Evolutionary conservation across 2,888 invertebrate species (phyloP).

Genomic region (Mantis religiosa): DNA sequence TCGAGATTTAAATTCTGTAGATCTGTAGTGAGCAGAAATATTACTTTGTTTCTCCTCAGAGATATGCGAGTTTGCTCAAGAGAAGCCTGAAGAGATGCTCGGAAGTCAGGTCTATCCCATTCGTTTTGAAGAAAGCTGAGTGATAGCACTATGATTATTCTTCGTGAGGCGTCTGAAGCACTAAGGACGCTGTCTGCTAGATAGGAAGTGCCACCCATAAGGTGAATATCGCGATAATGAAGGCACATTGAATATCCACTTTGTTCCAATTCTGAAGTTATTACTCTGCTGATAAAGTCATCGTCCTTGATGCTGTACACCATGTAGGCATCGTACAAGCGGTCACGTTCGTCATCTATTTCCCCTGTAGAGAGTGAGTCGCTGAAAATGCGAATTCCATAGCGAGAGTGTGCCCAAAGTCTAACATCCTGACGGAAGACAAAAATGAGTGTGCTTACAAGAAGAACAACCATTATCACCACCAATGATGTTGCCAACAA

Average conservation of each 20-base stretch:
- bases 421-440: constrained; percentile 73
- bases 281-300: constrained; percentile 63
- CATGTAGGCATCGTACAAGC: constrained; percentile 77
- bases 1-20: constrained; percentile 70
- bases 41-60: constrained; percentile 56
- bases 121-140: constrained; percentile 77
- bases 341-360: constrained; percentile 48
- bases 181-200: constrained; percentile 55
- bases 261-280: constrained; percentile 70
- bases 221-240: constrained; percentile 46
- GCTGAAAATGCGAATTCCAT: constrained; percentile 62
- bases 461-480: constrained; percentile 63
- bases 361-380: constrained; percentile 38
- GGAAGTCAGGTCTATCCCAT: constrained; percentile 78
- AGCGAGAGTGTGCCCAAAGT: constrained; percentile 74
- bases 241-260: constrained; percentile 59
- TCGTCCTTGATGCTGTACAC: constrained; percentile 79
- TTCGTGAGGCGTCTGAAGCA: constrained; percentile 64
- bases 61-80: constrained; percentile 50
- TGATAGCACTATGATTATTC: constrained; percentile 76
- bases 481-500: constrained; percentile 68
- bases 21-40: constrained; percentile 56
- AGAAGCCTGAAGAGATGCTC: constrained; percentile 73
- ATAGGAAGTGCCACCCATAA: constrained; percentile 38
- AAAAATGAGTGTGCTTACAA: constrained; percentile 65